Evolutionary conservation across 2,797 vertebrate genomes (phyloP).

Genomic region (Loris lydekkerianus): DNA sequence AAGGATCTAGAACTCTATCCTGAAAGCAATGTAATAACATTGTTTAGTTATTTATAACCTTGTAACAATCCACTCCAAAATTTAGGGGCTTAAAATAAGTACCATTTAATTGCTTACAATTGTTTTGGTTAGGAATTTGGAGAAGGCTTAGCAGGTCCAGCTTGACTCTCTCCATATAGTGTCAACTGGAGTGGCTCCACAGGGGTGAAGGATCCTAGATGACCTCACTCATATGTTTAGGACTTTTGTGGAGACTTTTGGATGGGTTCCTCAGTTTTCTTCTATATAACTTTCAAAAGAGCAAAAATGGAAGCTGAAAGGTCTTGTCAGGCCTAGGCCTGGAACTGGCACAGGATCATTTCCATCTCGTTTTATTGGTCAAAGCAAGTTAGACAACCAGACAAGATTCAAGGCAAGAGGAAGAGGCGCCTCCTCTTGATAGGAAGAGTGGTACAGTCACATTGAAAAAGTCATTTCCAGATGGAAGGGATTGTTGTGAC

Average conservation of each 20-base stretch:
- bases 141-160: not conserved
- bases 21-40: not conserved
- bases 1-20: not conserved
- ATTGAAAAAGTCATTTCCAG: not conserved
- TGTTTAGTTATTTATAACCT: constrained; percentile 2
- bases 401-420: not conserved
- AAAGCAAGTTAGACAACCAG: constrained; percentile 32
- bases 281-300: constrained; percentile 10
- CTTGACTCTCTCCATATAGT: not conserved
- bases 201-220: not conserved
- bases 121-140: constrained; percentile 43
- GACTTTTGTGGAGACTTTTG: not conserved
- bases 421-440: not conserved
- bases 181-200: not conserved
- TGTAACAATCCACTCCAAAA: constrained; percentile 40
- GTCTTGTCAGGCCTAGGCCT: not conserved
- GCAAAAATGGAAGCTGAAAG: not conserved
- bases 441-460: not conserved
- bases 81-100: not conserved
- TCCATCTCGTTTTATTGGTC: constrained; percentile 24
- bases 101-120: not conserved
- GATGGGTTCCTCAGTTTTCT: not conserved
- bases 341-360: not conserved
- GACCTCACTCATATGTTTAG: not conserved
- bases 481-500: not conserved